These are phyloP conservation scores for Mionectes macconnelli DNA, from an alignment of 2,113 vertebrate species.

Conservation along the genomic window DNA sequence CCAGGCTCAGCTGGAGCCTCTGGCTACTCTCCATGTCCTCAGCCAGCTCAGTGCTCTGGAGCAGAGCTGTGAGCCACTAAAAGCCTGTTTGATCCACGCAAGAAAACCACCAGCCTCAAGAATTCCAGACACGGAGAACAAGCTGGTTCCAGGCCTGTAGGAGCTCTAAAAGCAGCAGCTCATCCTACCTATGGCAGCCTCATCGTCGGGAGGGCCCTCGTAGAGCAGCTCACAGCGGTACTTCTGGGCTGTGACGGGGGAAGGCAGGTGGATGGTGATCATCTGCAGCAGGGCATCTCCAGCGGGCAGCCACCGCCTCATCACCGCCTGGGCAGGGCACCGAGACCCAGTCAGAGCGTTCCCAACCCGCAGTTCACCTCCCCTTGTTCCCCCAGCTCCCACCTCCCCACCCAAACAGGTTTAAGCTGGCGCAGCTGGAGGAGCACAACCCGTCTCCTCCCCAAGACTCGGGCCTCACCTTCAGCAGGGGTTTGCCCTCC, in stretches of 20 bases:
- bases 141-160: fast-evolving
- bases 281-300: conserved; percentile 95
- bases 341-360: not conserved
- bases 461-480: conserved; percentile 55
- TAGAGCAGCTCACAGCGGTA: conserved; percentile 96
- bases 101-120: not conserved
- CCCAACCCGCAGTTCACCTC: not conserved
- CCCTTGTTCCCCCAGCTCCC: not conserved
- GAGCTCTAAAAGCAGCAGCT: not conserved
- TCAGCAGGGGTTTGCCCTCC: conserved; percentile 91
- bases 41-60: not conserved
- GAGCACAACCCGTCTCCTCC: not conserved
- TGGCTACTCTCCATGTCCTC: not conserved
- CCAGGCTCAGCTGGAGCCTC: not conserved
- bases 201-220: conserved; percentile 91
- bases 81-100: fast-evolving
- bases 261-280: conserved; percentile 97
- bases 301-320: conserved; percentile 94
- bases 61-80: not conserved
- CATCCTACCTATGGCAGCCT: conserved; percentile 88
- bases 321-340: conserved; percentile 79
- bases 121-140: not conserved
- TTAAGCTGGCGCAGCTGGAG: fast-evolving
- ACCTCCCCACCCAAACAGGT: not conserved
- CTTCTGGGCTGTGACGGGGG: conserved; percentile 93